phyloP scores from a whole-genome alignment of 2,113 vertebrate genomes.

The Tauraco erythrolophus region DNA sequence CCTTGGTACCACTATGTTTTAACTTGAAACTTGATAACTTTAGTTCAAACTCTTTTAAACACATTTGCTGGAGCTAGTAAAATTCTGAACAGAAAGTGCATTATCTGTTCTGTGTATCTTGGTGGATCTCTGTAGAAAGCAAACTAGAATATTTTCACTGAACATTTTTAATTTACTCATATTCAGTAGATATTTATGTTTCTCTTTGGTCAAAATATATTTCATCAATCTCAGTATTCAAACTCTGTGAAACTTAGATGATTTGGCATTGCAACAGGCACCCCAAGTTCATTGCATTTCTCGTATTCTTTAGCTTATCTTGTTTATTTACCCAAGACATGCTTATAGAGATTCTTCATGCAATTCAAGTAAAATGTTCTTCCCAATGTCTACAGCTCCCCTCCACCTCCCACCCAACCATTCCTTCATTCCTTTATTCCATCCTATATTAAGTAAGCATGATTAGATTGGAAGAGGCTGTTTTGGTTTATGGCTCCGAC shows the following conservation, averaged over 20 bases:
- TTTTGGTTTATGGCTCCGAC: background rate
- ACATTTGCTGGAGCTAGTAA: background rate
- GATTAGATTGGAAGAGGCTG: background rate
- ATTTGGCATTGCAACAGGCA: background rate
- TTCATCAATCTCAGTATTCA: background rate
- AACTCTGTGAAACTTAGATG: background rate
- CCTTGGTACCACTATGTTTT: background rate
- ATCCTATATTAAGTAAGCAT: background rate
- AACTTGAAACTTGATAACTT: background rate
- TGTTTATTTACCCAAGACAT: background rate
- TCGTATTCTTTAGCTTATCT: background rate
- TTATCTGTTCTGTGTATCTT: background rate
- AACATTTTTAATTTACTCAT: background rate
- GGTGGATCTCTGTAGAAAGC: background rate
- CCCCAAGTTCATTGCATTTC: background rate
- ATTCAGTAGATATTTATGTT: background rate
- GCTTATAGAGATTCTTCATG: background rate
- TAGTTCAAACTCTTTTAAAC: background rate
- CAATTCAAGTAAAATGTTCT: background rate
- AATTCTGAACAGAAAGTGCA: background rate
- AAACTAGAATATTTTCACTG: background rate
- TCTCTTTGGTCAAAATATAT: background rate
- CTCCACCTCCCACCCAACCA: background rate
- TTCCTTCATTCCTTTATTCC: background rate
- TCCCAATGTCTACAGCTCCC: background rate